Percentiles rank a stretch among this genome's conserved stretches.
phyloP scores from a whole-genome alignment of 2,888 invertebrate genomes.

The Drosophila yooni region DNA sequence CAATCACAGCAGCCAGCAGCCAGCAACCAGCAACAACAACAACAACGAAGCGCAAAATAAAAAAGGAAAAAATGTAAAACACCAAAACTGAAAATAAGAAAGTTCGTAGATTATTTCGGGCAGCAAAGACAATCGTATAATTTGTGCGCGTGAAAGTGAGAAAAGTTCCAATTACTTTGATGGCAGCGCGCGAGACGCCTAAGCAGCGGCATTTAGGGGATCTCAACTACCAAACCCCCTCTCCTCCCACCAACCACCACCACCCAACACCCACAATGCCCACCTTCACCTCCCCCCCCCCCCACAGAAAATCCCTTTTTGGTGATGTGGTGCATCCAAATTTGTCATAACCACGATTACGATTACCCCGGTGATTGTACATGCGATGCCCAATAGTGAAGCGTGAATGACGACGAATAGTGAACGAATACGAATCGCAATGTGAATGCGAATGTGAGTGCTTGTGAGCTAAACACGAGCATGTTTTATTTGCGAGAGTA shows the following conservation, averaged over 20 bases:
- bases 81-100: slow-evolving; percentile 66
- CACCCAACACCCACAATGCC: neutral
- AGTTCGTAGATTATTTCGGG: slow-evolving; percentile 80
- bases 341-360: slow-evolving; percentile 81
- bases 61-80: slow-evolving; percentile 41
- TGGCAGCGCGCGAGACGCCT: slow-evolving; percentile 54
- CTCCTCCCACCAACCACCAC: slow-evolving; percentile 28
- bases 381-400: slow-evolving; percentile 43
- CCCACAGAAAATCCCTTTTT: neutral
- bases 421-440: slow-evolving; percentile 1
- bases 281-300: neutral
- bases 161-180: slow-evolving; percentile 84
- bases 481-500: slow-evolving; percentile 42
- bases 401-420: slow-evolving; percentile 35
- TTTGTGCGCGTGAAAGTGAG: slow-evolving; percentile 84
- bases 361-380: slow-evolving; percentile 68
- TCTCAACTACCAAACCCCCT: neutral
- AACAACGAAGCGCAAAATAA: slow-evolving; percentile 22
- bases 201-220: slow-evolving; percentile 46
- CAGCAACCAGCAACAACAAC: slow-evolving; percentile 13
- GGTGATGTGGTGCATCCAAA: slow-evolving; percentile 60
- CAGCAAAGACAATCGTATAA: slow-evolving; percentile 70
- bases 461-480: slow-evolving; percentile 56
- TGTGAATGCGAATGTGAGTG: slow-evolving; percentile 22
- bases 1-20: slow-evolving; percentile 37